phyloP scores from a whole-genome alignment of 2,113 vertebrate species.

The Blennius ocellaris region DNA sequence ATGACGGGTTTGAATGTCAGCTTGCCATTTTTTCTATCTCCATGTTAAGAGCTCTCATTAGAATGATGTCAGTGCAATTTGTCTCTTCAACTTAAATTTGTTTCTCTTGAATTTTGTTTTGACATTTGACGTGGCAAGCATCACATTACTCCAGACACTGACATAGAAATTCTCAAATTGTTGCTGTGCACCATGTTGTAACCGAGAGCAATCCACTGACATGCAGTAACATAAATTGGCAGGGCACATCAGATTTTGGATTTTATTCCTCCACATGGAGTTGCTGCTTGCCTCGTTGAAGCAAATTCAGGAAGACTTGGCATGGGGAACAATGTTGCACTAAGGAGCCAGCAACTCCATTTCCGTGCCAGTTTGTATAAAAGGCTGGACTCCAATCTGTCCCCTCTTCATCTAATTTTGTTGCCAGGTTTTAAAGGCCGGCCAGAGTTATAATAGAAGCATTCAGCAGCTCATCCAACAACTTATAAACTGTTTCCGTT shows the following conservation, averaged over 20 bases:
- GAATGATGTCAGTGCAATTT: background rate
- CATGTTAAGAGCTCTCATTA: background rate
- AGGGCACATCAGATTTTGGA: slow-evolving; percentile 17
- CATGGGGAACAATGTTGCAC: slow-evolving; percentile 46
- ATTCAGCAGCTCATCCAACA: slow-evolving; percentile 58
- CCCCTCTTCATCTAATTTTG: slow-evolving; percentile 48
- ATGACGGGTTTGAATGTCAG: background rate
- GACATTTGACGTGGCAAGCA: background rate
- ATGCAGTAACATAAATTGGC: slow-evolving; percentile 38
- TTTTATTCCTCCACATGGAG: slow-evolving; percentile 17
- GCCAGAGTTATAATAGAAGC: slow-evolving; percentile 60
- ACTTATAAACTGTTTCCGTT: slow-evolving; percentile 57
- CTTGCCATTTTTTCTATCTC: background rate
- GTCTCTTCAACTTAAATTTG: background rate
- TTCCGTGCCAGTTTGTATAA: slow-evolving; percentile 62
- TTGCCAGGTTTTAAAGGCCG: slow-evolving; percentile 64
- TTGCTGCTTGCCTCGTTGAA: slow-evolving; percentile 54
- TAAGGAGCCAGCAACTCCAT: slow-evolving; percentile 44
- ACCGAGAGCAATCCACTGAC: slow-evolving; percentile 11
- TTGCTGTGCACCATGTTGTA: background rate
- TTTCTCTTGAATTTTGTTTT: background rate
- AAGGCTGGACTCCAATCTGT: slow-evolving; percentile 63
- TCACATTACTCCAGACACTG: background rate
- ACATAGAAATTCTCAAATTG: background rate
- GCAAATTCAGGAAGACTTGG: slow-evolving; percentile 57